Evolutionary conservation across 2,113 vertebrate genomes (phyloP).

Genomic region (Eidolon helvum): DNA sequence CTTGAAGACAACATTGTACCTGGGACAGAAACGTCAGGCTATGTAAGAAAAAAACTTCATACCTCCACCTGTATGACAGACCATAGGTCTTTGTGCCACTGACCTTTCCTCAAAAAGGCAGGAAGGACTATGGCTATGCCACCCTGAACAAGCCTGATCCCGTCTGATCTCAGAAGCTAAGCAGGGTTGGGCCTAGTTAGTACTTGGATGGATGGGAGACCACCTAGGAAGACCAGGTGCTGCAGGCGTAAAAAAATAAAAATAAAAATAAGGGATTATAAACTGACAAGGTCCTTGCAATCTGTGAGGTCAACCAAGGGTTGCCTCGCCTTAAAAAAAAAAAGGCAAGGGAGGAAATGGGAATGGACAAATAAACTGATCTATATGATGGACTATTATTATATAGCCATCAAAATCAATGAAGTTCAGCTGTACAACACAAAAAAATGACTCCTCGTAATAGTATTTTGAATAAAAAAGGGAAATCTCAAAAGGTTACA

Average conservation of each 20-base stretch:
- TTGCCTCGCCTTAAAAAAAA: no score
- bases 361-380: background rate
- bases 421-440: background rate
- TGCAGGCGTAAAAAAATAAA: no score
- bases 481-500: background rate
- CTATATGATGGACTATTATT: background rate
- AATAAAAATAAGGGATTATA: no score
- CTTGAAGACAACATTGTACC: slow-evolving; percentile 98
- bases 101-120: background rate
- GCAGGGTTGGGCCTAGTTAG: no score
- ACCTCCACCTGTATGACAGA: background rate
- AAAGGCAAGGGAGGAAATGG: no score
- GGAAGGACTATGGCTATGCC: background rate
- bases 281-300: no score
- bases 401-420: background rate
- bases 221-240: no score
- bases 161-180: no score
- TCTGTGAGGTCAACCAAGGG: no score
- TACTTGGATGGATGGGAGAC: no score
- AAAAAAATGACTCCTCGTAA: background rate
- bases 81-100: background rate
- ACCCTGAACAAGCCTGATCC: no score
- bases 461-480: slow-evolving; percentile 1
- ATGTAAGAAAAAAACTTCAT: background rate
- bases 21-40: slow-evolving; percentile 68